These are phyloP conservation scores for Centropus unirufus DNA, from an alignment of 2,113 vertebrate species.

Conservation along the genomic window DNA sequence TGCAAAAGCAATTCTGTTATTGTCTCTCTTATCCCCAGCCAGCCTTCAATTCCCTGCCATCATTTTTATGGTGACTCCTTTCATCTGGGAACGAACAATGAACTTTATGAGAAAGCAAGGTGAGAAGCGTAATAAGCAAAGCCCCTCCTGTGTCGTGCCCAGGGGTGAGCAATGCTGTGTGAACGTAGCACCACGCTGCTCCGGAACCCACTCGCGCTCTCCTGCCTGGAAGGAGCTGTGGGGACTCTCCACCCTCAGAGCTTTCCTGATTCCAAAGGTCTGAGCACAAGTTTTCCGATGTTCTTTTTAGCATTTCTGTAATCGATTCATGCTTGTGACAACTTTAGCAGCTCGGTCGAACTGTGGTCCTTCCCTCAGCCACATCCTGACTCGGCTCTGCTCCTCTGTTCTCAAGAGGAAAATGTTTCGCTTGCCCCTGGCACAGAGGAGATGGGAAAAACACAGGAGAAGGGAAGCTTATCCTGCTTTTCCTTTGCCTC, in stretches of 20 bases:
- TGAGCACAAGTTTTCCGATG: background rate
- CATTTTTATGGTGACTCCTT: slow-evolving; percentile 25
- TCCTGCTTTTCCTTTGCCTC: background rate
- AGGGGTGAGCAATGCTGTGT: rapidly evolving
- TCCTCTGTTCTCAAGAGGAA: background rate
- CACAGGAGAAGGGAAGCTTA: background rate
- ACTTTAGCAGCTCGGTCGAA: background rate
- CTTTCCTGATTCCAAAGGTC: background rate
- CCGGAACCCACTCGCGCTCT: rapidly evolving
- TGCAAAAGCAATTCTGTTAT: slow-evolving; percentile 26
- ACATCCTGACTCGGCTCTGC: background rate
- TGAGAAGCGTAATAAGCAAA: background rate
- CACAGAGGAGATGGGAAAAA: background rate
- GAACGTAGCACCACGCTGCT: rapidly evolving
- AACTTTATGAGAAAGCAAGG: slow-evolving; percentile 6
- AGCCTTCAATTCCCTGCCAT: slow-evolving; percentile 50
- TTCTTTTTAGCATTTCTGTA: background rate
- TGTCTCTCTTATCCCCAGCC: slow-evolving; percentile 50
- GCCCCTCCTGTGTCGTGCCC: background rate
- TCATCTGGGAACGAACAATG: background rate
- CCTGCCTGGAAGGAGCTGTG: background rate
- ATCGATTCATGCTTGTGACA: rapidly evolving
- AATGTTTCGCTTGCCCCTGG: background rate
- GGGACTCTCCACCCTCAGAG: background rate
- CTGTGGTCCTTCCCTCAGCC: rapidly evolving